A percentile compares a stretch with the other conserved stretches of the same genome.
Evolutionary conservation across 1,140 invertebrate genomes (phyloP).

Genomic region (Eriocheir sinensis): DNA sequence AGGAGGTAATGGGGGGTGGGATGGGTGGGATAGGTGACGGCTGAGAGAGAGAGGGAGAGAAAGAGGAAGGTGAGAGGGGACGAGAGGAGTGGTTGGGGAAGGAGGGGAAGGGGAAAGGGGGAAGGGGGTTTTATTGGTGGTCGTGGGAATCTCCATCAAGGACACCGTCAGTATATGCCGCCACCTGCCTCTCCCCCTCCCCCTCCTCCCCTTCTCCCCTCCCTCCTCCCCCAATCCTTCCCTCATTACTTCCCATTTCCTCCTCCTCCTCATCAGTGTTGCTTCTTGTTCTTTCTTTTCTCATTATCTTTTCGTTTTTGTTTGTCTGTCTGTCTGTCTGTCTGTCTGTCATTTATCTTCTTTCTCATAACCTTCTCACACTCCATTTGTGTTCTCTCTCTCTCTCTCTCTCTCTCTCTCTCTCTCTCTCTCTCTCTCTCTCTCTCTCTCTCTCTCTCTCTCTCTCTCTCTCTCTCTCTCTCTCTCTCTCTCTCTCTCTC

Average conservation of each 20-base stretch:
- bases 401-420: slow-evolving; percentile 6
- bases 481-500: no score
- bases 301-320: no score
- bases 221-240: neutral
- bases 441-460: slow-evolving; percentile 47
- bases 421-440: slow-evolving; percentile 47
- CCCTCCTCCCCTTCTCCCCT: slow-evolving; percentile 1
- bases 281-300: no score
- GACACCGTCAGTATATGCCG: neutral
- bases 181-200: neutral
- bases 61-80: neutral
- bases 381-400: neutral
- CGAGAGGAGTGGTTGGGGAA: neutral
- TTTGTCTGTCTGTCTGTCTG: neutral
- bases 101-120: neutral
- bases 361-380: neutral
- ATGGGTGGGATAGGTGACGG: neutral
- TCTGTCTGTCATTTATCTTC: no score
- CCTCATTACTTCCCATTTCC: neutral
- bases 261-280: no score
- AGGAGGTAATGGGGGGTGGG: neutral
- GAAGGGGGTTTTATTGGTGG: neutral
- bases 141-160: neutral
- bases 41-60: no score
- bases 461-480: slow-evolving; percentile 31